Base-by-base conservation (phyloP, 2,888 invertebrate species). In the Sminthurides aquaticus region DNA sequence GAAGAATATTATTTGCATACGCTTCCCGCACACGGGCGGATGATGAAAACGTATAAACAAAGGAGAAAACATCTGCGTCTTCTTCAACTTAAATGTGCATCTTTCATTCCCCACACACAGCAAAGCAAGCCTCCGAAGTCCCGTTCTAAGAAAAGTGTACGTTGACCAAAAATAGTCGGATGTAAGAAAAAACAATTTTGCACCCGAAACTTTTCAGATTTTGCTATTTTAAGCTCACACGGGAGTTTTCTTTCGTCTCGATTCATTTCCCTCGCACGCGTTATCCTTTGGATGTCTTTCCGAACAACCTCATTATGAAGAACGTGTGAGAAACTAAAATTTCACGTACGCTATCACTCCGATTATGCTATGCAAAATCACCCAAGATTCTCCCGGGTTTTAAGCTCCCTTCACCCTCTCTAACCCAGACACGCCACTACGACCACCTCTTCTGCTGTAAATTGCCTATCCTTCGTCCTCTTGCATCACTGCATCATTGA, bases 121-220 rank as follows among this genome's bases (percentile, higher is more conserved):
- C 43, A 11, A 43, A 59, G 26, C 24, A 18, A 18, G 43, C 34
- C 18, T 5, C 15, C 18, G 20, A 34, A 52, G 28, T 20, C n/a
- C 43, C 54, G 58, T 66, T 64, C 70, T 70, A 66, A 68, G 66
- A 70, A 70, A 68, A 68, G 67, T 70, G 57, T 64, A 66, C 67
- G 59, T 69, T 71, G 69, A 67, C 71, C 71, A 68, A 69, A 71
- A 70, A 71, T 71, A 71, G 71, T 61, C 65, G 60, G 62, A 64
- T 52, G 57, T 62, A 62, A 52, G 56, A 56, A 60, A 66, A 55
- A 64, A 57, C 29, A 28, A 55, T 68, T 69, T 71, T 71, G 70
- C 70, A 70, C 70, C 67, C 70, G 68, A 68, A 61, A 65, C 69
- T 57, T 58, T 34, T 59, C 49, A 55, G 49, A 60, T 57, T 64